These are phyloP conservation scores for Hemibagrus guttatus DNA, from an alignment of 2,797 vertebrate genomes.

Conservation along the genomic window DNA sequence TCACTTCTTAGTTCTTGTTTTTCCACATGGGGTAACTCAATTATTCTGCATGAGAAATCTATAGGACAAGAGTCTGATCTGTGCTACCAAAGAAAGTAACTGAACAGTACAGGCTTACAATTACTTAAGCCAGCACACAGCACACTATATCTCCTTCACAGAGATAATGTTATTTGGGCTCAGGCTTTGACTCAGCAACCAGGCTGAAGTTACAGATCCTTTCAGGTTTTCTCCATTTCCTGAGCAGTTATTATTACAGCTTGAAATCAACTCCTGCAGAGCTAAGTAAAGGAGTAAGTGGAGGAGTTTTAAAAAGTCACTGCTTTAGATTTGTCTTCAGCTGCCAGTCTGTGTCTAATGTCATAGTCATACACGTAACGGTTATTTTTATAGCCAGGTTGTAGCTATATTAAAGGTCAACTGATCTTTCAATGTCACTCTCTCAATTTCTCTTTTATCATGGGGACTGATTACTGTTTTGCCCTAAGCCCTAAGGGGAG, in stretches of 20 bases:
- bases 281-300: background rate
- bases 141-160: conserved; percentile 40
- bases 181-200: conserved; percentile 45
- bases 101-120: conserved; percentile 42
- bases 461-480: background rate
- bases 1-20: conserved; percentile 23
- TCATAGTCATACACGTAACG: no score
- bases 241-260: conserved; percentile 16
- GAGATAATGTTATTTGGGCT: conserved; percentile 52
- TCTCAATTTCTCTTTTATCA: background rate
- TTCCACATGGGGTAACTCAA: background rate
- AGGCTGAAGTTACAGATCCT: conserved; percentile 40
- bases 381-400: background rate
- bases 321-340: background rate
- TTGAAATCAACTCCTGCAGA: background rate
- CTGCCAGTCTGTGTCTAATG: background rate
- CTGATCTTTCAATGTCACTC: background rate
- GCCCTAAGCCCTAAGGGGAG: background rate
- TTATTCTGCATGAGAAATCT: conserved; percentile 12
- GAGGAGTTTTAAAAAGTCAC: background rate
- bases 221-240: conserved; percentile 44
- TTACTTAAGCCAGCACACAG: conserved; percentile 40
- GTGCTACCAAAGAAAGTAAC: conserved; percentile 21
- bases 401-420: conserved; percentile 23
- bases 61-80: conserved; percentile 9